Evolutionary conservation across 2,888 invertebrate genomes (phyloP), one percentile per base, ranked within the genome.

Genomic region (Sipunculus nudus): DNA sequence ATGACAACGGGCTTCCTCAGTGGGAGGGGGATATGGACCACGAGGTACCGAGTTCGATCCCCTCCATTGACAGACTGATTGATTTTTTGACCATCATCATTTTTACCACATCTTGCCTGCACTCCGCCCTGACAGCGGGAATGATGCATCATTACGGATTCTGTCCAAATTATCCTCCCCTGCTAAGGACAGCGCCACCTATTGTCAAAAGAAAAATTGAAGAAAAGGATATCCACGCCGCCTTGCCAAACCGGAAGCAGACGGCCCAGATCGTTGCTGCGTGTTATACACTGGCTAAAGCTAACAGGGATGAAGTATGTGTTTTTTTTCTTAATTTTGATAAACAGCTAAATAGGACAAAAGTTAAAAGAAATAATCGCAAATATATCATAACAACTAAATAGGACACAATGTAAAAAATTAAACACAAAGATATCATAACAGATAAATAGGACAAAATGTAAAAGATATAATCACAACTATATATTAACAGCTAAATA

Each of bases 221-320:
- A 5, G 38, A 29, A 3, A 57, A 46, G 5, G 31, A 29, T 25
- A 16, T 63, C 16, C 35, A 57, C 40, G 31, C n/a, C 6, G 31
- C 56, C 10, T 53, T 67, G 45, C 65, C 65, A 19, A 54, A 41
- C 25, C 23, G 54, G 16, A 48, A 40, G 8, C 60, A 61, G 41
- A 59, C 60, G 4, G 63, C 60, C 8, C 64, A 67, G 31, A 59
- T 65, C 40, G 48, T 67, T 8, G 64, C 63, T 16, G 62, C 62
- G 25, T 67, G 61, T 28, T 59, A 65, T 49, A 62, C 64, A 4
- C 40, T 67, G 2, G 55, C 59, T 13, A 26, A 43, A n/a, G 6
- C 26, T 3, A 54, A 43, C 28, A 52, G 46, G 16, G 45, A 59
- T 31, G 55, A 65, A 65, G 67, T 65, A 29, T 13, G 1, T 10